Evolutionary conservation across 2,888 invertebrate species (phyloP), one percentile per base, ranked within the genome.

Genomic region (Netelia melanura): DNA sequence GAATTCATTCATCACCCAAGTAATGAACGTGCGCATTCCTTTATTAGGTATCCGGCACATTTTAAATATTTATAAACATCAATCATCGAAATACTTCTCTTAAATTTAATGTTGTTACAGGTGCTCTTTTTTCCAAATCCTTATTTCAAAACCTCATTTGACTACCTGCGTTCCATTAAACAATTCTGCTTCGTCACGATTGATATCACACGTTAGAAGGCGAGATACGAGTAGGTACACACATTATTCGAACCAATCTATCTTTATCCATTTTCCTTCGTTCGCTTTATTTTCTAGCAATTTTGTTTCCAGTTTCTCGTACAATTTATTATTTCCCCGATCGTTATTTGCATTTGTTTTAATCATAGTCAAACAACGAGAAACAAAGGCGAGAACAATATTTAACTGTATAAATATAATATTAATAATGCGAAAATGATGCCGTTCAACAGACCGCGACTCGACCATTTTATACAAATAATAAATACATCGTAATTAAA

Each of bases 401-500:
- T 21, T 21, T 21, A 21, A 21, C 1, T 21, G 21, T 21, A 21
- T 1, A 21, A 21, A 21, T 21, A 21, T 21, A 21, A 21, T 21
- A 21, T 21, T 21, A 21, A 21, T 21, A 21, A 1, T 21, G 21
- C 21, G 44, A 48, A 43, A 80, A 74, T 56, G 3, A 61, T 1
- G 14, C 67, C 67, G 74, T 67, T 70, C 3, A 9, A 6, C 30
- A 43, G 10, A 65, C 38, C 43, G 11, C 8, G n/a, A 14, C 65
- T 74, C 65, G 58, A 48, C 23, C 23, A 61, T 81, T 62, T 62
- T 62, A 76, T 43, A 30, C 54, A 48, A 74, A 79, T 68, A 54
- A 79, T 74, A 74, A 83, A 71, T 74, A 25, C 61, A 75, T 75
- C 75, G 62, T 83, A 83, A 83, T 83, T 83, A 83, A 38, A 71